Evolutionary conservation across 2,888 invertebrate species (phyloP), one percentile per base, ranked within the genome.

Genomic region (Toxonevra muliebris): DNA sequence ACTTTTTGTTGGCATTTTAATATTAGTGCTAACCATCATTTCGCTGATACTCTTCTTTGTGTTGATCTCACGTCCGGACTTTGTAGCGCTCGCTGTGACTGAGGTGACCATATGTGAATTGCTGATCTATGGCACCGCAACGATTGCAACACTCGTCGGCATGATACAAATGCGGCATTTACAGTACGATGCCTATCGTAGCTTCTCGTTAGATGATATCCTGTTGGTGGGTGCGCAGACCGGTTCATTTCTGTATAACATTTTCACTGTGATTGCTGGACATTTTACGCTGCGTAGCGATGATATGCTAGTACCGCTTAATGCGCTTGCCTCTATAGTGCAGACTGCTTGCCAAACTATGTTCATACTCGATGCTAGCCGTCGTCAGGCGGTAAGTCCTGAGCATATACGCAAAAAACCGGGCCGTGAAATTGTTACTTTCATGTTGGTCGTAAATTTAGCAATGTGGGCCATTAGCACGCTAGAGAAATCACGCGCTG

Each of bases 381-480:
- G 95, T 74, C 88, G 96, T 66, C 91, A 92, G 43, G 94, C 94
- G 0, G 90, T 91, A 54, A 94, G 91, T 4, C 89, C 92, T 0
- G 92, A 94, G 69, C 95, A 96, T 83, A 90, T 93, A 65, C 88
- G 92, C 61, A 90, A 91, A 77, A 97, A 97, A 80, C 97, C 97
- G 0, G 97, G 97, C 10, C 87, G 97, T 12, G 96, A 97, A 85
- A 93, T 96, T 69, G 94, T 97, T 2, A 97, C 97, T 0, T 97
- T 97, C 80, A 88, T 97, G 65, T 85, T 95, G 70, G 93, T 96
- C 20, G 93, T 94, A 0, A 97, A 97, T 85, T 85, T 96, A 76
- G 96, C 96, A 19, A 94, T 95, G 94, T 95, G 95, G 95, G 94
- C 95, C 10, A 94, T 97, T 73, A 96, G 95, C 80, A 96, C 96